phyloP scores from a whole-genome alignment of 2,888 invertebrate species.

The Cryptocheilus praepositus region DNA sequence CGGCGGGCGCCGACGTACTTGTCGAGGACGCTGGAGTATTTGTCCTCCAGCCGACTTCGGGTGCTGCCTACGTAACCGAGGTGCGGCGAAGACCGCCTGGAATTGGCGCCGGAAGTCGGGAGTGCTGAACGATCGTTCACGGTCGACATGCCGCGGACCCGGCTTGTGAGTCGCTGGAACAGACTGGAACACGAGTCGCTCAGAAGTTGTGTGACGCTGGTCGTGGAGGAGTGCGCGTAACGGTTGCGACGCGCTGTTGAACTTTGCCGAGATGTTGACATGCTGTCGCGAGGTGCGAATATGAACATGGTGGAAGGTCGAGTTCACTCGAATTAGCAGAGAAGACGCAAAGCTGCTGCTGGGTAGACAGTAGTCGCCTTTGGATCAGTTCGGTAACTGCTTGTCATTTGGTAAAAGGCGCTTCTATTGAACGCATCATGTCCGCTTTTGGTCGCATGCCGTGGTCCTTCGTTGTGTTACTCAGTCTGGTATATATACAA shows the following conservation, averaged over 20 bases:
- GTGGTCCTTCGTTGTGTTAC: too few relatives aligned
- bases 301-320: slow-evolving; percentile 64
- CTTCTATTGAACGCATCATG: too few relatives aligned
- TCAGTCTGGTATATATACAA: too few relatives aligned
- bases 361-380: too few relatives aligned
- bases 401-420: too few relatives aligned
- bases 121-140: slow-evolving; percentile 68
- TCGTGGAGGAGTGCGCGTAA: slow-evolving; percentile 86
- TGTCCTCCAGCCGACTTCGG: slow-evolving; percentile 85
- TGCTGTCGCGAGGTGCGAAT: slow-evolving; percentile 65
- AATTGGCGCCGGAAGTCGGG: not conserved
- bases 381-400: too few relatives aligned
- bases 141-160: slow-evolving; percentile 85
- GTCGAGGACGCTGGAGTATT: slow-evolving; percentile 86
- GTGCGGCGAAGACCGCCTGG: slow-evolving; percentile 52
- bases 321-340: too few relatives aligned
- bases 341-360: too few relatives aligned
- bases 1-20: slow-evolving; percentile 78
- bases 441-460: too few relatives aligned
- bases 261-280: slow-evolving; percentile 72
- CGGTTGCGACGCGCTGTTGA: slow-evolving; percentile 78
- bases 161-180: slow-evolving; percentile 85
- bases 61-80: slow-evolving; percentile 76
- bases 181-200: slow-evolving; percentile 92
- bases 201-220: slow-evolving; percentile 90